phyloP scores from a whole-genome alignment of 2,113 vertebrate genomes.

The Odobenus rosmarus region DNA sequence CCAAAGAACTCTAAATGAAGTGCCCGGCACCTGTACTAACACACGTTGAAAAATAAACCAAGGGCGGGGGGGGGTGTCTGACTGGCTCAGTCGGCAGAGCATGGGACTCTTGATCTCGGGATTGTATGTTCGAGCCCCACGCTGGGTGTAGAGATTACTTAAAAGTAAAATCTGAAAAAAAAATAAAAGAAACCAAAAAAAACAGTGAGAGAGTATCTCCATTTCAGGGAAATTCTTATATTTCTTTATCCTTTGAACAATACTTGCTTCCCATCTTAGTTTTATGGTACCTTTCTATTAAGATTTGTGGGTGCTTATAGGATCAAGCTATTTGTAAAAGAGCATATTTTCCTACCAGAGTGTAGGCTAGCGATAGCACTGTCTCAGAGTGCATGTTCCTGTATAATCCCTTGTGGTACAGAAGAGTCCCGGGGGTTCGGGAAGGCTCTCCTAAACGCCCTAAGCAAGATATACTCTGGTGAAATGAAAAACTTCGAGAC shows the following conservation, averaged over 20 bases:
- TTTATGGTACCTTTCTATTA: background rate
- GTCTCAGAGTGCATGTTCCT: background rate
- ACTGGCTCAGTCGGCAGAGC: background rate
- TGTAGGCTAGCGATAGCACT: background rate
- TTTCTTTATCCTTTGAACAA: conserved; percentile 30
- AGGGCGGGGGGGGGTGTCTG: background rate
- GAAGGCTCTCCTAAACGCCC: background rate
- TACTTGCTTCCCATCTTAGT: background rate
- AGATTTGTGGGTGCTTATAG: background rate
- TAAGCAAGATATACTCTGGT: background rate
- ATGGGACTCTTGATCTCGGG: background rate
- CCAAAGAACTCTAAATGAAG: conserved; percentile 9
- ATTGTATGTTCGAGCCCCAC: background rate
- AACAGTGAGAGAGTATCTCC: background rate
- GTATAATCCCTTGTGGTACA: background rate
- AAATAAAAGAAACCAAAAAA: background rate
- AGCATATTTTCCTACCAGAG: background rate
- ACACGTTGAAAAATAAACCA: background rate
- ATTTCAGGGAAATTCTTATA: background rate
- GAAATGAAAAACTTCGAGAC: background rate
- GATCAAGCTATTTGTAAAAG: background rate
- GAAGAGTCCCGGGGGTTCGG: background rate
- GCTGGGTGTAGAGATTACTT: background rate
- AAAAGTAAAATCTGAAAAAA: background rate
- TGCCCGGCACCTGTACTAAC: background rate